Evolutionary conservation across 2,888 invertebrate species (phyloP), one percentile per base, ranked within the genome.

Genomic region (Notodonta ziczac): DNA sequence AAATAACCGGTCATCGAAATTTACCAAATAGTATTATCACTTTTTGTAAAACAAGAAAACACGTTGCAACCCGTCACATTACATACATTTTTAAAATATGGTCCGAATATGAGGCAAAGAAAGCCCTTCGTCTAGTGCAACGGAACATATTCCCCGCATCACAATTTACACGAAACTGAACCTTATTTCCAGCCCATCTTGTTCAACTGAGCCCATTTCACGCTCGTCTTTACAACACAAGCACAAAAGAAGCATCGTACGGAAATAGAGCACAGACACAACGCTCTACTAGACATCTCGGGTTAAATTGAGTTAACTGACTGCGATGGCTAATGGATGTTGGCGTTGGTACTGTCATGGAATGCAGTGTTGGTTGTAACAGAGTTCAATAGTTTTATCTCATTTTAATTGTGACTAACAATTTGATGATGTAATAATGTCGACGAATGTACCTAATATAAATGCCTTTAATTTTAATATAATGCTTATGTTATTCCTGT

Each of bases 301-400:
- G 48, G 62, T 55, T 61, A 67, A 76, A 74, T 74, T 74, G 74
- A 74, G 76, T 74, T 76, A 74, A 63, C 48, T 46, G 57, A 44
- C 72, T 58, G 58, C 71, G 72, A 66, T 63, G 65, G 40, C 13
- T 69, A 74, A 72, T 74, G 67, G 74, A 68, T 59, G 57, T 44
- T 52, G n/a, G 56, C 12, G 48, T 66, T 65, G 63, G 65, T 74
- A 74, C 70, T 59, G 56, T 55, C 24, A 10, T 0, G 40, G 6
- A 32, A 58, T 62, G 40, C 73, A 76, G 67, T 68, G 65, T 35
- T 63, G 24, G 40, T 16, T 14, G 14, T 8, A 59, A 44, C 24
- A 24, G 1, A 2, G 32, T 12, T 35, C 10, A 12, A 42, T 9
- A 42, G 12, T 9, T 10, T 42, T n/a, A 46, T 1, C 24, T 24